These are phyloP conservation scores for Channa maculata DNA, from an alignment of 2,113 vertebrate genomes.

Conservation along the genomic window DNA sequence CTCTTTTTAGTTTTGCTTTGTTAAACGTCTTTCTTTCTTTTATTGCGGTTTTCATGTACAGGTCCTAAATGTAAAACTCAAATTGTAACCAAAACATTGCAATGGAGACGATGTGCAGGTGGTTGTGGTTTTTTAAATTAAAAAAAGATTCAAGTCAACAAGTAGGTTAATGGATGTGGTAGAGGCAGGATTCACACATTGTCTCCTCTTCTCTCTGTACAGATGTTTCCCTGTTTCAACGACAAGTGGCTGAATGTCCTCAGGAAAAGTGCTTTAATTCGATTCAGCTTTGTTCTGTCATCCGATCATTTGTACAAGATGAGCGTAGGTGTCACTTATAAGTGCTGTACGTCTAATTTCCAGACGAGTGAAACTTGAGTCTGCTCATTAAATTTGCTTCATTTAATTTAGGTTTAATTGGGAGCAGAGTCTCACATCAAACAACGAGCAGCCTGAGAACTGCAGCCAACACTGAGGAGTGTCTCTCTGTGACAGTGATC, in stretches of 20 bases:
- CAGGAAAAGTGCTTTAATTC: constrained; percentile 10
- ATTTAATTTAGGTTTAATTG: constrained; percentile 29
- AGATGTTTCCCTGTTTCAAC: not conserved
- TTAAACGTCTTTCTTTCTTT: too few species aligned
- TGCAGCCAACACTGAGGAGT: not conserved
- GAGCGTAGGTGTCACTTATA: constrained; percentile 31
- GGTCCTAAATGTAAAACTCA: too few species aligned
- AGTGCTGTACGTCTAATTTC: not conserved
- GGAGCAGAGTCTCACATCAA: not conserved
- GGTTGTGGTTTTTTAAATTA: too few species aligned
- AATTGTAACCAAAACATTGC: too few species aligned
- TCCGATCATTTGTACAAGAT: not conserved
- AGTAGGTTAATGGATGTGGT: not conserved
- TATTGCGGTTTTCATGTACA: too few species aligned
- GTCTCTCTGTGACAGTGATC: not conserved
- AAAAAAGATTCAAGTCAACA: too few species aligned
- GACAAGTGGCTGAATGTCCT: not conserved
- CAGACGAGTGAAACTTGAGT: constrained; percentile 5
- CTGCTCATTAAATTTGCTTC: constrained; percentile 12
- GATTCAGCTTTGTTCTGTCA: not conserved
- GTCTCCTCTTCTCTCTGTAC: not conserved
- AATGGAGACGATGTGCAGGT: too few species aligned
- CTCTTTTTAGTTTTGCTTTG: too few species aligned
- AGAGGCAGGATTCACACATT: too few species aligned
- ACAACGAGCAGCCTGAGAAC: not conserved